Evolutionary conservation across 2,113 vertebrate genomes (phyloP), one percentile per base, ranked within the genome.

Genomic region (Sturnus vulgaris): DNA sequence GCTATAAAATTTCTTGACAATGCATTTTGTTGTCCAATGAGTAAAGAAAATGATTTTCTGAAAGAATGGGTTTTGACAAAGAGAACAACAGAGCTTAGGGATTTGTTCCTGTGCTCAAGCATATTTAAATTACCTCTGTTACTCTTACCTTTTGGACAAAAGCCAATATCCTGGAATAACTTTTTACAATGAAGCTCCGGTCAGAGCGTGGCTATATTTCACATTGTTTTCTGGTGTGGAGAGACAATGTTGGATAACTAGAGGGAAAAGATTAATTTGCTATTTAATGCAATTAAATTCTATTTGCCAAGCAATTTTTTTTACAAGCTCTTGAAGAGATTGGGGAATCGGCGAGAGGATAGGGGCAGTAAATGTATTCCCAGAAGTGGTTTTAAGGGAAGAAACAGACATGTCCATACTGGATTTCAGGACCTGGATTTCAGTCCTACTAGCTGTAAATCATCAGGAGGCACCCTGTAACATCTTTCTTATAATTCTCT

Each of bases 1-100:
- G 97, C 98, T 97, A 98, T 98, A 98, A 98, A 98, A 98, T 98
- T 98, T 98, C 98, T 98, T 98, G 98, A 98, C 98, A 98, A 97
- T 98, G 97, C 97, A 95, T 98, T 98, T 97, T 95, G 96, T 98
- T 95, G 97, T 97, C 98, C 97, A 98, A 97, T 96, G 95, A 97
- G 97, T 97, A 97, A 98, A 98, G 97, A 97, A 98, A 98, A 98
- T 66, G 53, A 96, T 98, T 98, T 98, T 98, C 97, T 96, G 95
- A 98, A 98, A 98, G 97, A 97, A 97, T 68, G 69, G 81, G 60
- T 98, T 98, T 98, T 97, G 97, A 98, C 96, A 97, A 97, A 97
- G 97, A 97, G 77, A 95, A 86, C 66, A 96, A 81, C 72, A 64
- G 86, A 96, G 90, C 88, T 94, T 91, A 72, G 92, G 92, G 95